phyloP scores from a whole-genome alignment of 2,113 vertebrate species.

The Crotalus horridus region DNA sequence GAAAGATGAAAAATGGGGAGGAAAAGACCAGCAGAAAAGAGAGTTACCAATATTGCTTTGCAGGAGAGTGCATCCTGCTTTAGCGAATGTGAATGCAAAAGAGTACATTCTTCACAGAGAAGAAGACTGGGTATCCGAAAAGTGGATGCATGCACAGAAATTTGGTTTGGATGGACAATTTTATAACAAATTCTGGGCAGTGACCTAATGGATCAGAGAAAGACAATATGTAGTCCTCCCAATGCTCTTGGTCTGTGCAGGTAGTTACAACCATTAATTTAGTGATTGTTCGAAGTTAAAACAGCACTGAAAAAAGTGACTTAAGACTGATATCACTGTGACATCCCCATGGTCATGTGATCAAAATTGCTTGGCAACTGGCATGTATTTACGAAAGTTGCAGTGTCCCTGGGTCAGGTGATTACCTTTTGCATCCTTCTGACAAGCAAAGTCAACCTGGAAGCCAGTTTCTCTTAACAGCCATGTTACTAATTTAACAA shows the following conservation, averaged over 20 bases:
- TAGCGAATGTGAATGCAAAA: neutral
- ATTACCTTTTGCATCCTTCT: neutral
- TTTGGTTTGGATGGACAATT: neutral
- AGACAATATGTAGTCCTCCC: neutral
- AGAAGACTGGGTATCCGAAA: neutral
- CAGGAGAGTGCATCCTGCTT: neutral
- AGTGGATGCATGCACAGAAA: neutral
- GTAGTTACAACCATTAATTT: neutral
- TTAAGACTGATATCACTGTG: neutral
- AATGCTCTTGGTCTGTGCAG: neutral
- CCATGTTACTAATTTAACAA: neutral
- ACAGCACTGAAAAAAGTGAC: neutral
- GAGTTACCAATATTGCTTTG: neutral
- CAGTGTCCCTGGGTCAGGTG: neutral
- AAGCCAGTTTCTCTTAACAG: neutral
- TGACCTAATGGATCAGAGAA: neutral
- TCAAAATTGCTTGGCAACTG: neutral
- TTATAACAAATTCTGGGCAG: neutral
- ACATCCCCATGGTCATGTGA: neutral
- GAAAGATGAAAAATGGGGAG: slow-evolving; percentile 6
- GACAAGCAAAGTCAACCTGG: neutral
- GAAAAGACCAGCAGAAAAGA: neutral
- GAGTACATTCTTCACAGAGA: neutral
- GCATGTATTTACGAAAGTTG: neutral
- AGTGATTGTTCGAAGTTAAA: neutral